Evolutionary conservation across 2,113 vertebrate species (phyloP), one percentile per base, ranked within the genome.

Genomic region (Tretioscincus oriximinensis): DNA sequence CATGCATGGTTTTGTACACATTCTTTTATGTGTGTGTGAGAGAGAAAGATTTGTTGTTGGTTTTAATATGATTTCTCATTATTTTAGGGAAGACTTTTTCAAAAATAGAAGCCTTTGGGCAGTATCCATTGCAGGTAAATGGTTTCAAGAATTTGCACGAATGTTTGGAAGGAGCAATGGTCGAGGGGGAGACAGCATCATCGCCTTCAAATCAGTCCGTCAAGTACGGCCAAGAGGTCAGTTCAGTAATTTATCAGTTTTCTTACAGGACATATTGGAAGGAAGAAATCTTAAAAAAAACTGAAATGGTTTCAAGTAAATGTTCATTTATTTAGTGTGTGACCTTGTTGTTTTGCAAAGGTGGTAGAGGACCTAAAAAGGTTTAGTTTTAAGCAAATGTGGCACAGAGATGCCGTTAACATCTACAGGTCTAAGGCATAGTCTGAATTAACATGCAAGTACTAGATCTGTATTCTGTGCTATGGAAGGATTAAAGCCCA

Each of bases 101-200:
- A 88, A 99, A 97, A 87, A 97, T 96, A 0, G 98, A 99, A 94
- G 96, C 98, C 87, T 99, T 99, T 77, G 98, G 98, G 47, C 98
- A 99, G 94, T 99, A 99, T 82, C 98, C 98, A 29, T 95, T 99
- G 49, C 98, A 98, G 93, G 98, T 99, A 60, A 99, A 99, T 1
- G 98, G 98, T 71, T 99, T 98, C 92, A 96, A 82, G 77, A 97
- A 98, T 93, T 91, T 99, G 92, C 96, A 95, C 0, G 97, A 99
- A 81, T 99, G 98, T 89, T 93, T 99, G 84, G 98, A 99, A 94
- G 97, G 97, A 3, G 98, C 98, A 35, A 98, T 99, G 97, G 95
- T 98, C 35, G 98, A 98, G 91, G 95, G 94, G 41, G 98, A 99
- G 86, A 93, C 98, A n/a, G 97, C 97, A 26, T 93, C 95, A 3